Conservation (phyloP, 2,113 vertebrate species). For the Murina feae region DNA sequence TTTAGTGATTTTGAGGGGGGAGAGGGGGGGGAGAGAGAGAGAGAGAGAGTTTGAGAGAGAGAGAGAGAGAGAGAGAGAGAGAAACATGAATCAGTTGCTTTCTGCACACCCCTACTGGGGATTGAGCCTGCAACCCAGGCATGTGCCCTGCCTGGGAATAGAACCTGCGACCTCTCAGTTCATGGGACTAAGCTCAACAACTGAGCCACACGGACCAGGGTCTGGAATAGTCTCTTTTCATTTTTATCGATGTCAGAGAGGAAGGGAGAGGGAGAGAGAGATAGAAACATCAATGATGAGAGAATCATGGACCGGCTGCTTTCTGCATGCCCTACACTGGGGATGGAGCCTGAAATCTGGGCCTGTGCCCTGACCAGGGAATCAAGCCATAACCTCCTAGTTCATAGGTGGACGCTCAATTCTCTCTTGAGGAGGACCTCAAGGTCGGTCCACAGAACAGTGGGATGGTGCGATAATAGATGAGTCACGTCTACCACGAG, state of each 20-base stretch:
- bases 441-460: neutral
- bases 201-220: neutral
- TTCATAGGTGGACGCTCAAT: neutral
- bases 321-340: neutral
- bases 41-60: too few species aligned
- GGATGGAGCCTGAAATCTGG: neutral
- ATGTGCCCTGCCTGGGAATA: neutral
- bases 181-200: neutral
- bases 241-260: too few species aligned
- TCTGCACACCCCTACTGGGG: neutral
- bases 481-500: neutral
- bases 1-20: neutral
- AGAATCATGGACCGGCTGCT: neutral
- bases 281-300: too few species aligned
- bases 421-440: neutral
- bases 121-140: too few species aligned
- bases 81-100: neutral
- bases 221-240: too few species aligned
- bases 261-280: too few species aligned
- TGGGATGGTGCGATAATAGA: neutral
- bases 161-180: neutral
- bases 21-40: neutral
- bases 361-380: neutral
- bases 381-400: neutral
- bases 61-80: neutral